Evolutionary conservation across 64 coral and sea anemone genomes (phyloP), one percentile per base, ranked within the genome.

Genomic region (Pocillopora verrucosa): DNA sequence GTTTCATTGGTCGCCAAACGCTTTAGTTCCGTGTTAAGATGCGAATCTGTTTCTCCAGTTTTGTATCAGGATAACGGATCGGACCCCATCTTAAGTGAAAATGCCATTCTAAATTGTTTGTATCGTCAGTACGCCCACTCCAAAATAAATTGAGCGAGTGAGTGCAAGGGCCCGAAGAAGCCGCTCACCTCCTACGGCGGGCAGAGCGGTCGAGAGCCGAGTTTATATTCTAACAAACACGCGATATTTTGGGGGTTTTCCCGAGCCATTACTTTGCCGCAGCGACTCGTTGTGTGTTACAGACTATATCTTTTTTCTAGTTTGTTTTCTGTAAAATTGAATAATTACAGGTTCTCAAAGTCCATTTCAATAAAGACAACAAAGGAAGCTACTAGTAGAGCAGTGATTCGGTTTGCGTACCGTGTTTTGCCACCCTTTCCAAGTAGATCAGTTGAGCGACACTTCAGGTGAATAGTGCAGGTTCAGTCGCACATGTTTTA

Each of bases 51-150:
- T 91, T n/a, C 16, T 51, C n/a, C 83, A 24, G 5, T 83, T 84
- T 22, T 58, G 19, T 84, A 65, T 14, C 57, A 61, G 84, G 35
- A 19, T 77, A 89, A 59, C 45, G 79, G 88, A 75, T 89, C 61
- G 64, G 80, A 77, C 73, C 13, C 69, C 38, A 76, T 78, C 81
- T 26, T 36, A 65, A 65, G 61, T 59, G 72, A 74, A 89, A 93
- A 67, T 82, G 79, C 92, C 84, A 72, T 73, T 93, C 87, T 36
- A 84, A 93, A 60, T 85, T 83, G 79, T 88, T 93, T 89, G 92
- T 89, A 58, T 74, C 79, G 16, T 84, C 87, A 81, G 74, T 70
- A 93, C 92, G 92, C 92, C 92, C 92, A 93, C 92, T 76, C 36
- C 87, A 93, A 93, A 89, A 84, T 72, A 89, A 93, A 84, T 93